A percentile compares a stretch with the other conserved stretches of the same genome.
Evolutionary conservation across 2,888 invertebrate species (phyloP).

Genomic region (Pogonocherus hispidulus): DNA sequence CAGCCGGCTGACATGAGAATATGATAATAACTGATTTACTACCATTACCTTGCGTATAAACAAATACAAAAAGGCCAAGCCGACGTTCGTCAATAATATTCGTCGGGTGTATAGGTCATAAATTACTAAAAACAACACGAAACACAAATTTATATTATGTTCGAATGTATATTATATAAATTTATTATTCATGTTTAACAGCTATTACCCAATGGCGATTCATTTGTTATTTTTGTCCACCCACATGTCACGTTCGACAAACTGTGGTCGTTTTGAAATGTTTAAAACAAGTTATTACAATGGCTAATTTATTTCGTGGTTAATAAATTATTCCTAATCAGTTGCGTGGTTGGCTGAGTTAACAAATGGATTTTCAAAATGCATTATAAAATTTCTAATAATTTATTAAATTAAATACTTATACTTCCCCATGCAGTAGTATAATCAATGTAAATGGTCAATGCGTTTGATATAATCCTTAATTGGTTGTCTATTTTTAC

Average conservation of each 20-base stretch:
- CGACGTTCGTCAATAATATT: conserved; percentile 23
- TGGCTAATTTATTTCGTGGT: conserved; percentile 12
- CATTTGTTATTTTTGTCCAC: conserved; percentile 23
- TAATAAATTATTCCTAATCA: conserved; percentile 14
- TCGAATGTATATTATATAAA: conserved; percentile 21
- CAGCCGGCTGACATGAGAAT: conserved; percentile 2
- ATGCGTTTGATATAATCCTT: no score
- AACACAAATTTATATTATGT: conserved; percentile 14
- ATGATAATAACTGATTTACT: conserved; percentile 33
- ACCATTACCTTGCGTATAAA: conserved; percentile 20
- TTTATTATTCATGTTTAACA: conserved; percentile 31
- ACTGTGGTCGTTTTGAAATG: conserved; percentile 10
- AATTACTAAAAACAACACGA: conserved; percentile 28
- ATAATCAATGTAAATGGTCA: no score
- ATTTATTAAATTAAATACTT: no score
- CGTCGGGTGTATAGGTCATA: conserved; percentile 24
- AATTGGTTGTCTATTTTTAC: no score
- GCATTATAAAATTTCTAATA: no score
- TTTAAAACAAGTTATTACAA: conserved; percentile 13
- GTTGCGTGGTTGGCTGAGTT: background rate
- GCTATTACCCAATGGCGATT: conserved; percentile 19
- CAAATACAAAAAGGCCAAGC: conserved; percentile 5
- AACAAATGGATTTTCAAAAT: background rate
- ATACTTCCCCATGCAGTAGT: no score
- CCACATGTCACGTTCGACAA: conserved; percentile 24